Conservation (phyloP, 2,113 vertebrate genomes). For the Osmerus eperlanus region DNA sequence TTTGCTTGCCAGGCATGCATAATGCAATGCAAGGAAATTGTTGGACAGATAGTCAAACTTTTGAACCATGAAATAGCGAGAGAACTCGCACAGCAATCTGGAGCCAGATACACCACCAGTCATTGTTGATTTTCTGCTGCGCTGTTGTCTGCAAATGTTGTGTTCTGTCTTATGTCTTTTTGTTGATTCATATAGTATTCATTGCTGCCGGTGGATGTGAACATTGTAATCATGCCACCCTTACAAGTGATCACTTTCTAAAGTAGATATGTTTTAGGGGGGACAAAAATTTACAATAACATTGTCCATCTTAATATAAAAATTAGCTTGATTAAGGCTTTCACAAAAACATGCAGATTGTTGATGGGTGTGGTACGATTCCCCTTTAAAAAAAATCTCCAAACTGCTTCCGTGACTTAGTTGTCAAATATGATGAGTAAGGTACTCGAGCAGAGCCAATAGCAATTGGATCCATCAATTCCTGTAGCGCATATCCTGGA, state of each 20-base stretch:
- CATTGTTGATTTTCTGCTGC: conserved; percentile 54
- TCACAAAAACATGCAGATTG: too few species aligned
- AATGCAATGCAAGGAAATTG: conserved; percentile 16
- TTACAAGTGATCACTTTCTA: too few species aligned
- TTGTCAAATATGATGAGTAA: neutral
- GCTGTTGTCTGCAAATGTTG: conserved; percentile 42
- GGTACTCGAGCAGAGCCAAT: neutral
- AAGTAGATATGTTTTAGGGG: too few species aligned
- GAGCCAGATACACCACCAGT: conserved; percentile 53
- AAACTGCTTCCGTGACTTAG: neutral
- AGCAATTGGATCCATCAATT: neutral
- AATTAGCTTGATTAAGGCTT: too few species aligned
- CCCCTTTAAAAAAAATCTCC: too few species aligned
- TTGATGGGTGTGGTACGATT: too few species aligned
- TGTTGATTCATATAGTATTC: conserved; percentile 19
- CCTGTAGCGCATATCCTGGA: too few species aligned
- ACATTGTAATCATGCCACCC: neutral
- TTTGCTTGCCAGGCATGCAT: conserved; percentile 30
- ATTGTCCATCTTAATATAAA: too few species aligned
- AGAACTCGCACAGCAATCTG: conserved; percentile 2
- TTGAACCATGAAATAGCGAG: neutral
- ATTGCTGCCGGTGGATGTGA: conserved; percentile 4
- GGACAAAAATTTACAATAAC: too few species aligned
- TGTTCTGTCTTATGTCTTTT: conserved; percentile 45
- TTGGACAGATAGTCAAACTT: conserved; percentile 24